Conservation (phyloP, 2,797 vertebrate genomes). For the Alectoris magna region DNA sequence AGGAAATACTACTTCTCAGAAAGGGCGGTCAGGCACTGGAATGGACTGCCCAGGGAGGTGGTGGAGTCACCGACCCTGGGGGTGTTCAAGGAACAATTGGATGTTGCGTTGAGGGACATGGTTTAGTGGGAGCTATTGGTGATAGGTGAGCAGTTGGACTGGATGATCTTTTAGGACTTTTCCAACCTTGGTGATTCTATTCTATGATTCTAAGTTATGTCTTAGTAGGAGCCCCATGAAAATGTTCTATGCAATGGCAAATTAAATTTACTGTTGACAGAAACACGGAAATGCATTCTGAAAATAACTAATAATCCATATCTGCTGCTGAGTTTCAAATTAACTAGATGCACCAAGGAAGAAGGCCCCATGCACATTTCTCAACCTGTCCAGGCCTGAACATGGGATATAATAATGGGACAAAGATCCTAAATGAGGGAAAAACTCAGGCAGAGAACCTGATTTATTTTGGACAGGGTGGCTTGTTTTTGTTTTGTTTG, state of each 20-base stretch:
- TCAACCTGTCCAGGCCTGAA: conserved; percentile 15
- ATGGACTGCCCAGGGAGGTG: too few relatives aligned
- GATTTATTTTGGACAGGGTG: neutral
- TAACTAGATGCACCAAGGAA: conserved; percentile 10
- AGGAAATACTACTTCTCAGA: too few relatives aligned
- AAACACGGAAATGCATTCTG: conserved; percentile 22
- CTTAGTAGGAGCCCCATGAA: conserved; percentile 12
- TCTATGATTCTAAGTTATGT: neutral
- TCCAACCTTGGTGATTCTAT: too few relatives aligned
- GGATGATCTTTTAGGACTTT: too few relatives aligned
- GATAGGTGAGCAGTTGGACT: too few relatives aligned
- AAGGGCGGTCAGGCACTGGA: too few relatives aligned
- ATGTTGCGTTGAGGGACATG: too few relatives aligned
- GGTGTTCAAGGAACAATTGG: too few relatives aligned
- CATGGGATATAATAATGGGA: neutral
- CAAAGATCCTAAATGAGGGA: conserved; percentile 26
- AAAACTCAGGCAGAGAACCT: conserved; percentile 16
- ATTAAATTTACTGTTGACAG: conserved; percentile 53
- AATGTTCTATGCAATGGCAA: neutral
- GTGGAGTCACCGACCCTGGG: too few relatives aligned
- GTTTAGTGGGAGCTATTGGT: too few relatives aligned
- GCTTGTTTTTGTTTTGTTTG: neutral
- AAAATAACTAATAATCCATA: conserved; percentile 44
- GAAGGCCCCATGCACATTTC: neutral
- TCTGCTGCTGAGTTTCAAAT: conserved; percentile 21